Base-by-base conservation (phyloP, 2,888 invertebrate genomes). In the Luffia ferchaultella region DNA sequence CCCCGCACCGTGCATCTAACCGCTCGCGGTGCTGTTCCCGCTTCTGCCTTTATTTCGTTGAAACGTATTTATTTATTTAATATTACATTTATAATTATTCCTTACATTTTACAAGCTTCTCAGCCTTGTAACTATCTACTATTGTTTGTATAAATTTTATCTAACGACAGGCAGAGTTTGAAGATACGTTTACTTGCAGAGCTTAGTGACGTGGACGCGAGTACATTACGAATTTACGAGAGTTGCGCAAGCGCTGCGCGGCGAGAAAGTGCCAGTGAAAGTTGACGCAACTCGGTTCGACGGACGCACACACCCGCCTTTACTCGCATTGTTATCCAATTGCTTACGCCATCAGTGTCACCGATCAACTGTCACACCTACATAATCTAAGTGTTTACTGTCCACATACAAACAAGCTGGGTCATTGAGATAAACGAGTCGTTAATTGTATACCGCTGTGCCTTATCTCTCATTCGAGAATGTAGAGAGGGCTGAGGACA, bases 261-360 rank as follows among this genome's bases (percentile, higher is more conserved):
- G 51, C 73, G 77, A 76, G 83, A 83, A 83, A 82, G 82, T 82
- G 82, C 76, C 73, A 82, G 83, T 82, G 82, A 83, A 82, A 83
- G 83, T 82, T 80, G 82, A 83, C 78, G 82, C 82, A 82, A 82
- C 72, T 18, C 7, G 30, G 60, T 63, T 70, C 78, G 80, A 78
- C 82, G 78, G 70, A 65, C 64, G 61, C 42, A 2, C 49, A 20
- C 20, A 17, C 49, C 20, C n/a, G 20, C 45, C 50, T 5, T 16
- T 46, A 45, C 19, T 9, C 30, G n/a, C 45, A 12, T 1, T 16
- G 49, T 2, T 40, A 16, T 58, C 62, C 43, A 16, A n/a, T n/a
- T 5, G 16, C 7, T 16, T 42, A n/a, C 43, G 43, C n/a, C 17
- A 42, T 42, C n/a, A 5, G 16, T 5, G 3, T 42, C 43, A 12